These are phyloP conservation scores for Pardalotus punctatus DNA, from an alignment of 2,113 vertebrate species.

Conservation along the genomic window DNA sequence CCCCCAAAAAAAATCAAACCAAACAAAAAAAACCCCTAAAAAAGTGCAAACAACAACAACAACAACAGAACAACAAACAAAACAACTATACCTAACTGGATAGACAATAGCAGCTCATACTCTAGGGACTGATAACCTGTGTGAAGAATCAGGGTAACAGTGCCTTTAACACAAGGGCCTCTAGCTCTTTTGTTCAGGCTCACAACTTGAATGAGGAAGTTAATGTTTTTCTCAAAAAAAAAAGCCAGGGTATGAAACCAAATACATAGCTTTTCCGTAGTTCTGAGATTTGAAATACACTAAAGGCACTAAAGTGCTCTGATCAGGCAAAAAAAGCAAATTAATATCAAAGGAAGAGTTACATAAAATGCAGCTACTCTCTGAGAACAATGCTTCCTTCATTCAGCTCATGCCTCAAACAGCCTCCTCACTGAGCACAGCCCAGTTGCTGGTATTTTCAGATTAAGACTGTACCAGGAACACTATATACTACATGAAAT, in stretches of 20 bases:
- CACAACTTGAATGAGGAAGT: conserved; percentile 44
- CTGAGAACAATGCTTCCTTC: conserved; percentile 17
- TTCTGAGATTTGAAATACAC: conserved; percentile 32
- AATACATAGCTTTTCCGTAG: conserved; percentile 40
- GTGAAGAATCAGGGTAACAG: conserved; percentile 53
- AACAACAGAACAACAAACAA: too few relatives aligned
- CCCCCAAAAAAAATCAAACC: too few relatives aligned
- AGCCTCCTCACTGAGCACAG: background rate
- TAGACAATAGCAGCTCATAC: conserved; percentile 1
- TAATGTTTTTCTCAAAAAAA: conserved; percentile 40
- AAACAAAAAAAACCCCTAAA: too few relatives aligned
- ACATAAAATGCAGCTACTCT: conserved; percentile 11
- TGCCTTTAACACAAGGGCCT: conserved; percentile 50
- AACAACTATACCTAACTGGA: background rate
- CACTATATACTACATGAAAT: background rate
- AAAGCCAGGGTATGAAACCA: conserved; percentile 29
- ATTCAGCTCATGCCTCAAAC: background rate
- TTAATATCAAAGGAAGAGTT: background rate
- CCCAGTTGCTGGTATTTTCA: background rate
- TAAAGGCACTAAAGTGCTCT: background rate
- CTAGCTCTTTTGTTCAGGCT: conserved; percentile 33
- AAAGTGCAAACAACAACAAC: too few relatives aligned
- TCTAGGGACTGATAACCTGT: conserved; percentile 47
- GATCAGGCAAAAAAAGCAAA: background rate
- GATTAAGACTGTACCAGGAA: background rate